Evolutionary conservation across 2,888 invertebrate genomes (phyloP).

Genomic region (Mayetiola destructor): DNA sequence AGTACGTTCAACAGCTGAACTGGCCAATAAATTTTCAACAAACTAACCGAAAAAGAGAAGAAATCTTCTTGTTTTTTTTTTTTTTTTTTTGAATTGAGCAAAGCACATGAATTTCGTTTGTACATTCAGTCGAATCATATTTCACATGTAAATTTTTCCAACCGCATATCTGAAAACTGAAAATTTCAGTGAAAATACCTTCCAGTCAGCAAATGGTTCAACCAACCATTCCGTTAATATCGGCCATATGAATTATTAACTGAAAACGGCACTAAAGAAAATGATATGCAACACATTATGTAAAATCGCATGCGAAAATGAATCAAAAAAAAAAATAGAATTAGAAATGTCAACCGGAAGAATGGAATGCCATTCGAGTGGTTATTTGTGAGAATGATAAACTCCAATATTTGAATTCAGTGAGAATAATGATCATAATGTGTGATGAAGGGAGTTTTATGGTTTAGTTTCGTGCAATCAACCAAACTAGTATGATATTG

Average conservation of each 20-base stretch:
- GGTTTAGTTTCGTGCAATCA: too few relatives aligned
- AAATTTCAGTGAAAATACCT: conserved; percentile 4
- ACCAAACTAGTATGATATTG: too few relatives aligned
- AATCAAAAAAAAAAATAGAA: conserved; percentile 4
- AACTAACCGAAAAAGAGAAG: background rate
- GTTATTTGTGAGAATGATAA: background rate
- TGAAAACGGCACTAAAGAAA: conserved; percentile 6
- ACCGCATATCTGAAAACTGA: background rate
- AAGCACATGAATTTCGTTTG: too few relatives aligned
- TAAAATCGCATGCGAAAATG: too few relatives aligned
- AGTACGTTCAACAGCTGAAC: conserved; percentile 4
- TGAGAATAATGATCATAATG: background rate
- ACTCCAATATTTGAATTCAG: conserved; percentile 1
- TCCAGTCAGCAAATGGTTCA: background rate
- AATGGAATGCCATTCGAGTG: background rate
- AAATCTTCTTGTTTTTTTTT: too few relatives aligned
- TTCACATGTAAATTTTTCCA: too few relatives aligned
- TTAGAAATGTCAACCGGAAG: conserved; percentile 12
- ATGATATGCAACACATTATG: background rate
- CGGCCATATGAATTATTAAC: background rate
- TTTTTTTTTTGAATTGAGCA: too few relatives aligned
- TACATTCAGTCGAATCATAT: too few relatives aligned
- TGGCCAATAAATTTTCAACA: background rate
- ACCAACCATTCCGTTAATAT: conserved; percentile 1
- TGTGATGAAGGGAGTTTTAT: background rate